Percentiles rank a stretch among this genome's conserved stretches.
phyloP scores from a whole-genome alignment of 2,797 vertebrate species.

The Menidia menidia region DNA sequence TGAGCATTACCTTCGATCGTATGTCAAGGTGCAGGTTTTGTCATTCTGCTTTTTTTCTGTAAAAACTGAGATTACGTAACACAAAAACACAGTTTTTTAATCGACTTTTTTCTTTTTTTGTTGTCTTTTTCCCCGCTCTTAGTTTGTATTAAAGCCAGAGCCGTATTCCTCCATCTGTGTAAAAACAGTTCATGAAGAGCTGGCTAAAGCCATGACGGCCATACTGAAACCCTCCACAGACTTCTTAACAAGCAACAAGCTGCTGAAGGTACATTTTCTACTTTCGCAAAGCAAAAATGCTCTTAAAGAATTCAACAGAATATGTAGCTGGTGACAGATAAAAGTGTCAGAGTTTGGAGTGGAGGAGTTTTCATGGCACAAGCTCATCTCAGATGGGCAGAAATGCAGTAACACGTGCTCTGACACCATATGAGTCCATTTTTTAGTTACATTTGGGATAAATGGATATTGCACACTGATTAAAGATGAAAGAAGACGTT shows the following conservation, averaged over 20 bases:
- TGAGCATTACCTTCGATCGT: constrained; percentile 94
- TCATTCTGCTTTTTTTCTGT: not conserved
- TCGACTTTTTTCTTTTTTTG: too few relatives aligned
- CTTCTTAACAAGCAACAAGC: constrained; percentile 96
- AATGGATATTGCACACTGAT: too few relatives aligned
- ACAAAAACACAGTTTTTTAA: too few relatives aligned
- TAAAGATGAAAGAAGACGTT: too few relatives aligned
- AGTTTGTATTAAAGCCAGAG: constrained; percentile 96
- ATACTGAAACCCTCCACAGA: constrained; percentile 97
- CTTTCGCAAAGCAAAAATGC: not conserved
- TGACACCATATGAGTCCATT: too few relatives aligned
- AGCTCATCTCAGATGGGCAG: too few relatives aligned
- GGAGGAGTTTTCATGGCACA: too few relatives aligned
- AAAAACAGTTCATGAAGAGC: constrained; percentile 93
- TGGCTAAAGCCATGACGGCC: constrained; percentile 96
- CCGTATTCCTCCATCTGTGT: constrained; percentile 80
- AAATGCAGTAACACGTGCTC: too few relatives aligned
- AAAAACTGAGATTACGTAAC: rapidly evolving
- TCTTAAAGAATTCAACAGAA: too few relatives aligned
- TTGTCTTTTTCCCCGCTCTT: not conserved
- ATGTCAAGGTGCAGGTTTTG: constrained; percentile 88
- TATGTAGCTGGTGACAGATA: too few relatives aligned
- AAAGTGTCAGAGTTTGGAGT: too few relatives aligned
- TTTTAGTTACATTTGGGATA: too few relatives aligned
- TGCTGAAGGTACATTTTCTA: constrained; percentile 90